A percentile compares a stretch with the other conserved stretches of the same genome.
These are phyloP conservation scores for Papilio aristodemus DNA, from an alignment of 1,140 invertebrate species.

Conservation along the genomic window DNA sequence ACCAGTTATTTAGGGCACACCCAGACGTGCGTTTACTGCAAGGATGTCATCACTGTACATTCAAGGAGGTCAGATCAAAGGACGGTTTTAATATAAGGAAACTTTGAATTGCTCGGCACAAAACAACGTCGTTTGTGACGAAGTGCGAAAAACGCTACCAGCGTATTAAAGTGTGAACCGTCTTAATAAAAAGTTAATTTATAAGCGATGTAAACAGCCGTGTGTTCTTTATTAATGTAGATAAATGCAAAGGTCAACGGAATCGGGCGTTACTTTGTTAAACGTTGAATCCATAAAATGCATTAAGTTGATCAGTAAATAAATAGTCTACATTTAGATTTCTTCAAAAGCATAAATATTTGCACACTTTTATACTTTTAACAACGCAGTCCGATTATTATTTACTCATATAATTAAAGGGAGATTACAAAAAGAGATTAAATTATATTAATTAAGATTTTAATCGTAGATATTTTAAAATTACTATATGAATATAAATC, in stretches of 20 bases:
- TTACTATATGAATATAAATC: too few relatives aligned
- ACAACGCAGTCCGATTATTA: background rate
- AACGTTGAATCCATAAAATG: background rate
- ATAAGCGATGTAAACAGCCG: background rate
- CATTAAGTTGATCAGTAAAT: background rate
- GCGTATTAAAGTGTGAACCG: background rate
- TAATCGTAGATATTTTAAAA: too few relatives aligned
- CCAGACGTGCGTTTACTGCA: slow-evolving; percentile 34
- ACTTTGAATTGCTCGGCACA: slow-evolving; percentile 37
- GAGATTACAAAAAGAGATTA: too few relatives aligned
- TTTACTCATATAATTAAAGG: background rate
- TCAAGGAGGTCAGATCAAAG: slow-evolving; percentile 62
- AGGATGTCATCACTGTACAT: slow-evolving; percentile 53
- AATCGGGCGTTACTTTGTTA: slow-evolving; percentile 16
- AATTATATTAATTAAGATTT: too few relatives aligned
- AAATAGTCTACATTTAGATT: background rate
- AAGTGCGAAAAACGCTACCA: slow-evolving; percentile 44
- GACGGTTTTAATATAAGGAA: slow-evolving; percentile 45
- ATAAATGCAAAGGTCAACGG: slow-evolving; percentile 17
- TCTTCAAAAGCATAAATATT: background rate
- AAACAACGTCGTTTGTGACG: slow-evolving; percentile 45
- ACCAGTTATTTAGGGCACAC: slow-evolving; percentile 15
- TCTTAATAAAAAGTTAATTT: background rate
- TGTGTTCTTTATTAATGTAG: background rate
- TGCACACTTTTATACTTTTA: background rate